Evolutionary conservation across 2,888 invertebrate species (phyloP).

Genomic region (Ashinkailepas kermadecensis): DNA sequence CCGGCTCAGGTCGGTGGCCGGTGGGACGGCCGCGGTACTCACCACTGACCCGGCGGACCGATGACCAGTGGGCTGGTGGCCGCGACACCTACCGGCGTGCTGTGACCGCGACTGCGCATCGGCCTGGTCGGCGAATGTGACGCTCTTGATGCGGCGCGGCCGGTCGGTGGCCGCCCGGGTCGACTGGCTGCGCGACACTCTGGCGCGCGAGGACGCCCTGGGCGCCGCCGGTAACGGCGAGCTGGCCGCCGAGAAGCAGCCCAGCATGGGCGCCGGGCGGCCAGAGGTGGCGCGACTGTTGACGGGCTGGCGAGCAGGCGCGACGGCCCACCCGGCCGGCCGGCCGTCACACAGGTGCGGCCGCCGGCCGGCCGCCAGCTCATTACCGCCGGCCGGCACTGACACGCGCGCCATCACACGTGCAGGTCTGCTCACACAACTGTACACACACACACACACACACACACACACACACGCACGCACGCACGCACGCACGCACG

Average conservation of each 20-base stretch:
- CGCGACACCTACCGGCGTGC: too few species aligned
- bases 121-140: neutral
- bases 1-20: too few species aligned
- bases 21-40: too few species aligned
- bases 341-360: neutral
- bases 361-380: neutral
- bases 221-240: neutral
- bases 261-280: neutral
- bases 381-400: neutral
- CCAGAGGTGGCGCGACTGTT: neutral
- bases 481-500: too few species aligned
- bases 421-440: too few species aligned
- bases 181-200: neutral
- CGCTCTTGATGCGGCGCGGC: neutral
- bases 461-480: too few species aligned
- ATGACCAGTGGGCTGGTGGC: too few species aligned
- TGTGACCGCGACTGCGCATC: neutral
- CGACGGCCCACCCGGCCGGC: neutral
- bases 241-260: neutral
- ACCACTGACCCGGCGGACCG: too few species aligned
- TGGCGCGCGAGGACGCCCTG: neutral
- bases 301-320: neutral
- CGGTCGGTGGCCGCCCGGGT: neutral
- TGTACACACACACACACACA: too few species aligned
- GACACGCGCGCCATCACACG: too few species aligned